Percentiles rank a stretch among this genome's conserved stretches.
Conservation (phyloP, 2,113 vertebrate species). For the Setophaga petechia region DNA sequence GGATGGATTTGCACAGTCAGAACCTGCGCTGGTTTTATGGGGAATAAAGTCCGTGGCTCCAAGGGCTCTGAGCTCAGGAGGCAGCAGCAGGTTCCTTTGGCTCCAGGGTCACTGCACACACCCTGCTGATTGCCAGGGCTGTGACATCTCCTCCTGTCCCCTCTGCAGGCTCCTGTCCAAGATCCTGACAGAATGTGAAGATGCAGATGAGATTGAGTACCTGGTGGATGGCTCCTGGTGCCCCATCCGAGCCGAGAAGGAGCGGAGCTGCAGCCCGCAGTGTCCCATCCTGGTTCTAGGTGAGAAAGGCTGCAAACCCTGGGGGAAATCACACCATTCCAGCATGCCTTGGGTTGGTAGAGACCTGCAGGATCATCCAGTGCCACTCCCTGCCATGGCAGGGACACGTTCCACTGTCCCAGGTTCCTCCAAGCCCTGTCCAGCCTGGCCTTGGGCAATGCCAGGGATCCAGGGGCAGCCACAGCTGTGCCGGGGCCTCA, state of each 20-base stretch:
- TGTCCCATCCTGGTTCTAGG: slow-evolving; percentile 91
- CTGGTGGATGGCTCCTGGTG: slow-evolving; percentile 95
- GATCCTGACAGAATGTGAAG: slow-evolving; percentile 93
- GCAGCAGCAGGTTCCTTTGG: not conserved
- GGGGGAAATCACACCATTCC: not conserved
- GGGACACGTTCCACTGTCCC: rapidly evolving
- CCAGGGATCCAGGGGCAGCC: not conserved
- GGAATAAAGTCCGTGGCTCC: not conserved
- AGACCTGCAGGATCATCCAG: not conserved
- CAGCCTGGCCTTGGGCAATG: not conserved
- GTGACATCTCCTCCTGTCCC: not conserved
- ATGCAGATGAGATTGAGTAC: slow-evolving; percentile 95
- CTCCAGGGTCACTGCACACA: not conserved
- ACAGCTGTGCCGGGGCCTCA: not conserved
- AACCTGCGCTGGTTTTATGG: not conserved
- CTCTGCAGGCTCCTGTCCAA: slow-evolving; percentile 87
- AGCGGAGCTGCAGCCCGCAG: slow-evolving; percentile 90
- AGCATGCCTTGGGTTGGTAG: not conserved
- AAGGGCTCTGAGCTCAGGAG: not conserved
- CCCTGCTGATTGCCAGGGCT: not conserved
- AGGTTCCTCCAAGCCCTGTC: rapidly evolving
- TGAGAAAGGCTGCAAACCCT: not conserved
- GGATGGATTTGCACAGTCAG: not conserved
- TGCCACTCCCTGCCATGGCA: not conserved
- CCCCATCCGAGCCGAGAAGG: slow-evolving; percentile 91